phyloP scores from a whole-genome alignment of 2,113 vertebrate genomes.

The Pollimyrus isidori region DNA sequence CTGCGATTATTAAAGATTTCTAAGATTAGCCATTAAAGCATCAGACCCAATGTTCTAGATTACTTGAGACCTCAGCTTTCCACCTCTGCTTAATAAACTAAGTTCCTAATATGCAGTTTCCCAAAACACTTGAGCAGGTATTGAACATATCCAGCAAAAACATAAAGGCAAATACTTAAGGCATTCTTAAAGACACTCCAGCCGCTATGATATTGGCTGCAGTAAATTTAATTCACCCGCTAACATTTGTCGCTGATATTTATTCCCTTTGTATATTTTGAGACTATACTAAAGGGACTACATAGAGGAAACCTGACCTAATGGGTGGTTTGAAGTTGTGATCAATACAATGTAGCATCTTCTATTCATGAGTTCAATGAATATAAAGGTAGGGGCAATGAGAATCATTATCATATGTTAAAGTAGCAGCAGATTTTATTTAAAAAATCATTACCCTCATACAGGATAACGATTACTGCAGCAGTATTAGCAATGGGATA shows the following conservation, averaged over 20 bases:
- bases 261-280: background rate
- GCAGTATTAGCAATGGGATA: background rate
- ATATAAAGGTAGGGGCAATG: background rate
- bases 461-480: background rate
- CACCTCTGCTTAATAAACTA: background rate
- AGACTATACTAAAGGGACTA: background rate
- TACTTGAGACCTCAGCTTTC: background rate
- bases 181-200: background rate
- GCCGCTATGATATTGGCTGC: background rate
- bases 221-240: background rate
- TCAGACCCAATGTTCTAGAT: background rate
- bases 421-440: background rate
- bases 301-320: background rate
- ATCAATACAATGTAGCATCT: background rate
- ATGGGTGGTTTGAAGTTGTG: background rate
- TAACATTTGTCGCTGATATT: background rate
- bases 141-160: background rate
- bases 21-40: background rate
- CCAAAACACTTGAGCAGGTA: background rate
- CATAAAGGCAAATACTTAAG: background rate
- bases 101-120: background rate
- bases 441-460: background rate
- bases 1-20: background rate
- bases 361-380: background rate
- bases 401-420: background rate